These are phyloP conservation scores for Setipinna tenuifilis DNA, from an alignment of 2,797 vertebrate species.

Conservation along the genomic window DNA sequence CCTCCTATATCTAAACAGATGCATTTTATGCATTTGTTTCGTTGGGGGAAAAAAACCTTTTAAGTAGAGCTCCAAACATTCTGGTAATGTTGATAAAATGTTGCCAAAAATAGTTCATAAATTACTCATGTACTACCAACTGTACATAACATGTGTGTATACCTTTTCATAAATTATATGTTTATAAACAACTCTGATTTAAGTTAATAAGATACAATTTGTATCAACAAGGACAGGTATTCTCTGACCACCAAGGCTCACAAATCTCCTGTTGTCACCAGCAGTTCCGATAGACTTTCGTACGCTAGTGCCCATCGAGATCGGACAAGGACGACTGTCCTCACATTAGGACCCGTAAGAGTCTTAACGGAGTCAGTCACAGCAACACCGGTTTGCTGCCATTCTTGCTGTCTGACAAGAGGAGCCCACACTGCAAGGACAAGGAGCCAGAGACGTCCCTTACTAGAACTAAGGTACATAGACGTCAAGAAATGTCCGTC, in stretches of 20 bases:
- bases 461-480: conserved; percentile 91
- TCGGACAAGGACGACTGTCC: neutral
- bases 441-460: conserved; percentile 89
- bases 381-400: neutral
- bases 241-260: conserved; percentile 86
- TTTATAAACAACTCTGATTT: conserved; percentile 74
- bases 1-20: conserved; percentile 42
- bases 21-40: conserved; percentile 43
- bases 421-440: conserved; percentile 62
- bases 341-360: neutral
- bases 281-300: neutral
- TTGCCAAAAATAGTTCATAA: conserved; percentile 78
- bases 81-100: conserved; percentile 81
- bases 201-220: conserved; percentile 98
- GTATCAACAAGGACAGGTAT: conserved; percentile 93
- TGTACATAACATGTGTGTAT: conserved; percentile 68
- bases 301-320: neutral
- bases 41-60: conserved; percentile 17
- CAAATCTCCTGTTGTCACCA: conserved; percentile 55
- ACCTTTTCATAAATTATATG: conserved; percentile 70
- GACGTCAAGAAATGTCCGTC: conserved; percentile 77
- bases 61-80: conserved; percentile 13
- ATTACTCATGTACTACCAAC: conserved; percentile 81
- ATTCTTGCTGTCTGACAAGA: neutral
- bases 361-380: neutral